Conservation (phyloP, 2,797 vertebrate genomes). For the Oophaga sylvatica region DNA sequence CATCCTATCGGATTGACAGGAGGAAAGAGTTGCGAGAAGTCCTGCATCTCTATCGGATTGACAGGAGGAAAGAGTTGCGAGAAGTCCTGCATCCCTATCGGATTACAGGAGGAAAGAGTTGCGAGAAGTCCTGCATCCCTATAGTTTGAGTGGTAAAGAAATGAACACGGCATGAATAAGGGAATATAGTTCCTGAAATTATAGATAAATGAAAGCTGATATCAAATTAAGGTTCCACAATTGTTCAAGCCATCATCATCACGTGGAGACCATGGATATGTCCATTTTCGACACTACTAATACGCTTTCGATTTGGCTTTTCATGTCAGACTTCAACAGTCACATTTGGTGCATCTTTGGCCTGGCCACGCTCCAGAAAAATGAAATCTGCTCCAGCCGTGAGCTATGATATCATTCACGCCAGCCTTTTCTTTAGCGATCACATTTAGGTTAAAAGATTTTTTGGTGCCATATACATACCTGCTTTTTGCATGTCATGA, state of each 20-base stretch:
- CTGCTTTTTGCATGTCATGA: too few relatives aligned
- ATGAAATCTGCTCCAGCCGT: too few relatives aligned
- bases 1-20: conserved; percentile 1
- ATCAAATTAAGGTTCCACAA: neutral
- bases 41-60: too few relatives aligned
- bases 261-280: neutral
- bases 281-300: neutral
- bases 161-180: neutral
- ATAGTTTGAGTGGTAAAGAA: neutral
- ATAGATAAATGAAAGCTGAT: neutral
- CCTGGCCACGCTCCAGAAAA: too few relatives aligned
- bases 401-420: too few relatives aligned
- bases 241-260: neutral
- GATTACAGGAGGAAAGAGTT: neutral
- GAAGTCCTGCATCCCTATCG: too few relatives aligned
- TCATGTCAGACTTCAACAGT: too few relatives aligned
- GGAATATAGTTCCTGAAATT: neutral
- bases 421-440: too few relatives aligned
- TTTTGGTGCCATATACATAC: too few relatives aligned
- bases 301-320: neutral
- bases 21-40: neutral
- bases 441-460: too few relatives aligned
- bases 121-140: neutral
- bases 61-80: too few relatives aligned
- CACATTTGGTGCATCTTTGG: too few relatives aligned